Conservation (phyloP, 2,797 vertebrate genomes). For the Oophaga sylvatica region DNA sequence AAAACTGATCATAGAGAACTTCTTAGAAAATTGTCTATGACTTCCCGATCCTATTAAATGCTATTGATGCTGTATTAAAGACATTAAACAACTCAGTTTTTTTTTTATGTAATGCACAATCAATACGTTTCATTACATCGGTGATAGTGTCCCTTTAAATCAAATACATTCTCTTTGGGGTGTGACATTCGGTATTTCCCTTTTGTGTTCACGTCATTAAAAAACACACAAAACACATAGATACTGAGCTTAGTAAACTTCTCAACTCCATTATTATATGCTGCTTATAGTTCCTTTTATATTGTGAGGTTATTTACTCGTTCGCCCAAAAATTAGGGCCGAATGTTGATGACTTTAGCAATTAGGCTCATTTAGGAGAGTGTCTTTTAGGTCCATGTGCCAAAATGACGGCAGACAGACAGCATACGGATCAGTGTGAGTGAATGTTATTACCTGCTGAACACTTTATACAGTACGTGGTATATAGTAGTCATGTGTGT, state of each 20-base stretch:
- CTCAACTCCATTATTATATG: background rate
- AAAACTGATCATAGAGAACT: no score
- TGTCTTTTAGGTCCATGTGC: background rate
- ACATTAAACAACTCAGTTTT: background rate
- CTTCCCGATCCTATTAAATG: no score
- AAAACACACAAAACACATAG: background rate
- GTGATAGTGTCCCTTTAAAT: background rate
- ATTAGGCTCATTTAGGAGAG: no score
- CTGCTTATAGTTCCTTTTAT: background rate
- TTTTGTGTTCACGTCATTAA: background rate
- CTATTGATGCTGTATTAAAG: no score
- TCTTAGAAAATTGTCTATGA: no score
- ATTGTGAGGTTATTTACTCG: background rate
- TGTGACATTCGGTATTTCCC: background rate
- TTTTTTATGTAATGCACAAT: background rate
- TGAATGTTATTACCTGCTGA: no score
- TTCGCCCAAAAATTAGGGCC: background rate
- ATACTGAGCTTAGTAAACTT: background rate
- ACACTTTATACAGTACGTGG: background rate
- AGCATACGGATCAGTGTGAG: no score
- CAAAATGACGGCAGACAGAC: no score
- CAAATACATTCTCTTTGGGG: slow-evolving; percentile 6
- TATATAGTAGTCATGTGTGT: slow-evolving; percentile 5
- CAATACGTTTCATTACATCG: background rate
- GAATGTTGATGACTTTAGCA: background rate